These are phyloP conservation scores for Protobothrops flavoviridis DNA, from an alignment of 2,113 vertebrate genomes.

Conservation along the genomic window DNA sequence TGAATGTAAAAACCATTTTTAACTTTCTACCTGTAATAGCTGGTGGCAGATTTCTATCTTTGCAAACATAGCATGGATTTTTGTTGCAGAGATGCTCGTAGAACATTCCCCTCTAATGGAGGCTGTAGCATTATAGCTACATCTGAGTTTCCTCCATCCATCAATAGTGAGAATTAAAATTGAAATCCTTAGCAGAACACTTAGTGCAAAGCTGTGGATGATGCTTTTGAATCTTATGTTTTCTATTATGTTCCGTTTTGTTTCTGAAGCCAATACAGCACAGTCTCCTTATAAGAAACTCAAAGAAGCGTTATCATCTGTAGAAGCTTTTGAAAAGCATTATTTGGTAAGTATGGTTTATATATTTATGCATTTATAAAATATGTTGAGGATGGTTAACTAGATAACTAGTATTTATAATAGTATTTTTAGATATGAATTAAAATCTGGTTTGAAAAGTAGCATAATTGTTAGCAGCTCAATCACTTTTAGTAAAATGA, in stretches of 20 bases:
- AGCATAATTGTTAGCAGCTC: background rate
- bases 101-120: background rate
- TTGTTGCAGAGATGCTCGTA: background rate
- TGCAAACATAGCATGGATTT: background rate
- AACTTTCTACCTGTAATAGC: background rate
- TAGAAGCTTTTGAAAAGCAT: slow-evolving; percentile 95
- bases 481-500: background rate
- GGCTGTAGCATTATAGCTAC: background rate
- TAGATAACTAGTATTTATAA: background rate
- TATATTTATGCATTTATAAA: background rate
- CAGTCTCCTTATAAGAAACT: slow-evolving; percentile 98
- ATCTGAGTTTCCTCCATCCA: background rate
- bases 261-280: slow-evolving; percentile 82
- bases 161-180: background rate
- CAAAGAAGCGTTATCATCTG: slow-evolving; percentile 94
- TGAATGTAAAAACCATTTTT: background rate
- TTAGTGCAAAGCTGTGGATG: background rate
- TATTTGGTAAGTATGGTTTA: slow-evolving; percentile 83
- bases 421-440: background rate
- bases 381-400: background rate
- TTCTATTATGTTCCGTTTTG: slow-evolving; percentile 21
- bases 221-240: background rate
- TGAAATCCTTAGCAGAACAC: background rate
- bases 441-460: background rate
- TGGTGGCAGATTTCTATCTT: background rate